phyloP scores from a whole-genome alignment of 2,113 vertebrate genomes.

The Ciconia stormi region DNA sequence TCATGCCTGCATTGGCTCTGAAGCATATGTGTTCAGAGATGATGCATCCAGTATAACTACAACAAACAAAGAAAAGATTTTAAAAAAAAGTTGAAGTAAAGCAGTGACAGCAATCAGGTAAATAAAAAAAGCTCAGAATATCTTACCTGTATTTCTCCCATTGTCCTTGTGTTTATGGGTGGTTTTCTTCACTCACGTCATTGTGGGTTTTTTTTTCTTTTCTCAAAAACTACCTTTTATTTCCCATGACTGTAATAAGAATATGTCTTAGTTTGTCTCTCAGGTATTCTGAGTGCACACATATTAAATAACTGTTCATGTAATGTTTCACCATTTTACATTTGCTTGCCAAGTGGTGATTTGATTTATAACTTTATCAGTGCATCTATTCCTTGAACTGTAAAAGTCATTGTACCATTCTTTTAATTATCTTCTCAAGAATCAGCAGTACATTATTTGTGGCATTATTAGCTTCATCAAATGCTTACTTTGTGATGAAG shows the following conservation, averaged over 20 bases:
- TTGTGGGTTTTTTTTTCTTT: neutral
- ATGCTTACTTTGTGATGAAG: neutral
- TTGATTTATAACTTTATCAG: neutral
- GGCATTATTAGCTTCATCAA: neutral
- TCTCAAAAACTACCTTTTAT: neutral
- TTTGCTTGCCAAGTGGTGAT: neutral
- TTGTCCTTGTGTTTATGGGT: neutral
- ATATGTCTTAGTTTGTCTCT: neutral
- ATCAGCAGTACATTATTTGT: neutral
- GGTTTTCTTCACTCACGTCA: fast-evolving
- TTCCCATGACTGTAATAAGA: neutral
- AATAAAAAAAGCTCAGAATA: neutral
- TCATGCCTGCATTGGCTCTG: neutral
- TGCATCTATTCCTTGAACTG: neutral
- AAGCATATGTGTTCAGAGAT: neutral
- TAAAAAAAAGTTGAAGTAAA: neutral
- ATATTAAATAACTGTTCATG: neutral
- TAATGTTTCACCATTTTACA: neutral
- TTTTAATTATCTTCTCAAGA: conserved; percentile 38
- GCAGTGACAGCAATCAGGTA: neutral
- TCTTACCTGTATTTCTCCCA: neutral
- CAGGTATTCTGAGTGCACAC: neutral
- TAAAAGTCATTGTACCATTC: neutral
- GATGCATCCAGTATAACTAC: neutral
- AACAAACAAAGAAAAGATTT: neutral